Percentiles rank a stretch among this genome's conserved stretches.
Conservation (phyloP, 2,888 invertebrate species). For the Argyresthia albistria region DNA sequence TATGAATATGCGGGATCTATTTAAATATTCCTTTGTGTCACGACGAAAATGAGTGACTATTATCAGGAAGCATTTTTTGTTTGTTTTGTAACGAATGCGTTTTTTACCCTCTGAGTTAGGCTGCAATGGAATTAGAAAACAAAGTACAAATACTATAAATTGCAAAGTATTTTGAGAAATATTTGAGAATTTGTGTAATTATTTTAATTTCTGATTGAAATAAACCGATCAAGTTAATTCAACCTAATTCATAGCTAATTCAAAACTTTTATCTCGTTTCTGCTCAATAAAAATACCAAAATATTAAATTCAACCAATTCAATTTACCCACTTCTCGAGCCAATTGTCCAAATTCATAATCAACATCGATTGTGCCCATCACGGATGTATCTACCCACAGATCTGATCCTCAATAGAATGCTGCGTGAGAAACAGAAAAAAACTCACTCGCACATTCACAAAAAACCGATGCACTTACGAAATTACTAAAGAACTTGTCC, state of each 20-base stretch:
- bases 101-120: too few relatives aligned
- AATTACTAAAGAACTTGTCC: constrained; percentile 64
- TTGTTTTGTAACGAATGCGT: background rate
- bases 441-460: constrained; percentile 61
- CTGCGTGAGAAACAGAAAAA: constrained; percentile 70
- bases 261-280: too few relatives aligned
- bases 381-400: constrained; percentile 71
- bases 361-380: constrained; percentile 23
- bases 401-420: constrained; percentile 48
- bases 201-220: too few relatives aligned
- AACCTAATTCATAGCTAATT: too few relatives aligned
- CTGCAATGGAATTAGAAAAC: too few relatives aligned
- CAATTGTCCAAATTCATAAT: background rate
- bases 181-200: too few relatives aligned
- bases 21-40: constrained; percentile 44
- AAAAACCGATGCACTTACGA: constrained; percentile 38
- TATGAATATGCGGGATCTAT: constrained; percentile 64
- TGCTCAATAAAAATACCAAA: too few relatives aligned
- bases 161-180: too few relatives aligned
- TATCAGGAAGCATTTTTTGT: constrained; percentile 20
- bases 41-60: constrained; percentile 51
- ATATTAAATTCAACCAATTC: too few relatives aligned
- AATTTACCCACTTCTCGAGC: background rate
- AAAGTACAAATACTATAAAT: too few relatives aligned
- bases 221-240: too few relatives aligned